Percentiles rank a stretch among this genome's conserved stretches.
Evolutionary conservation across 1,140 invertebrate genomes (phyloP).

Genomic region (Arion vulgaris): DNA sequence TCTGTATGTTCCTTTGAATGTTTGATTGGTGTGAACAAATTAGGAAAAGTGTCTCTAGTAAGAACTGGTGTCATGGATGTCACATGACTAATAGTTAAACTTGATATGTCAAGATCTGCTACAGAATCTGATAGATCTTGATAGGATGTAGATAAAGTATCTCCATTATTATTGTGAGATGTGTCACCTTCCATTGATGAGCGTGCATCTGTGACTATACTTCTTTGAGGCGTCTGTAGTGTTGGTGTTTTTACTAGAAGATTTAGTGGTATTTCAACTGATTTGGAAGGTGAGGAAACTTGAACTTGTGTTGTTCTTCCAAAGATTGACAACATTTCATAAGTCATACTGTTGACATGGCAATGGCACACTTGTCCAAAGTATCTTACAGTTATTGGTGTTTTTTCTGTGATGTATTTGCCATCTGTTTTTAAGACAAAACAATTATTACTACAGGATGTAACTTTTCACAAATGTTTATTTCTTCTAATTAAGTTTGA

Average conservation of each 20-base stretch:
- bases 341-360: neutral
- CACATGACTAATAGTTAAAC: neutral
- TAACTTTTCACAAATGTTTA: too few species aligned
- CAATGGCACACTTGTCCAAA: conserved; percentile 35
- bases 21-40: neutral
- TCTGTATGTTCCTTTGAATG: neutral
- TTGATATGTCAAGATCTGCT: conserved; percentile 19
- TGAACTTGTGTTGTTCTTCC: neutral
- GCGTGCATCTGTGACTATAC: neutral
- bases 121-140: neutral
- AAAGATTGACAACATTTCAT: neutral
- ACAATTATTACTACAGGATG: too few species aligned
- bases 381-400: conserved; percentile 16
- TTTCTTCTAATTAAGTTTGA: too few species aligned
- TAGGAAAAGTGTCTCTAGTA: neutral
- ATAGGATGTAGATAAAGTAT: neutral
- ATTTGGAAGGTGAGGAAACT: neutral
- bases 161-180: neutral
- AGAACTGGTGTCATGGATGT: conserved; percentile 12
- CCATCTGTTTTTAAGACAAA: conserved; percentile 28
- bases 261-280: neutral
- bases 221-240: neutral
- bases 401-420: conserved; percentile 17
- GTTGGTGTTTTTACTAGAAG: neutral
- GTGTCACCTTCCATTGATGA: neutral